Base-by-base conservation (phyloP, 2,888 invertebrate genomes). In the Schrankia costaestrigalis region DNA sequence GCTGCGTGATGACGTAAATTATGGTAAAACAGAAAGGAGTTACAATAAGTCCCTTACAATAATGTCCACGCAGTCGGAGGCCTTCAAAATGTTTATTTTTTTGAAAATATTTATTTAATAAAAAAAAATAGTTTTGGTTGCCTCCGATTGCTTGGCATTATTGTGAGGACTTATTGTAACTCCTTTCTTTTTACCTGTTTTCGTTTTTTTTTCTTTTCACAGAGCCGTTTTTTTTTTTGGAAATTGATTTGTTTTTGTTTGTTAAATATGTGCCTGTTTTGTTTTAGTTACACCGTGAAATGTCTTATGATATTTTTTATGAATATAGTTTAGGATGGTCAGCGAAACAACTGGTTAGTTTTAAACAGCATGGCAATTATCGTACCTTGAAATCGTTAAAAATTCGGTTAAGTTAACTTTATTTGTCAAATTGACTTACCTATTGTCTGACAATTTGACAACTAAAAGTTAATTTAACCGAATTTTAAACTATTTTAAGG, bases 151-250 rank as follows among this genome's bases (percentile, higher is more conserved):
- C 32, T 14, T 38, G 38, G 17, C 18, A 30, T 31, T 9, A 30
- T 33, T 38, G 38, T 37, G 27, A 31, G 38, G 38, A 33, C 38
- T 38, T 38, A 38, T 38, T 38, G 38, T 34, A 30, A 34, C 33
- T 39, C 33, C 29, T 34, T 39, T 21, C 13, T 26, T 26, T 6
- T 29, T 11, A 10, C 17, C 5, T 15, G 17, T 29, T 28, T 29
- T 14, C 11, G 29, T 29, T 31, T 9, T 7, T 29, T 29, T 18
- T 29, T 22, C 10, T 18, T 21, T 25, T 25, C 12, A 15, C 11
- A 30, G 15, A 2, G 11, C 2, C 23, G 2, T 30, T 17, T 26
- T 39, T 26, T 28, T 24, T 24, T n/a, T 21, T 24, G 7, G 26
- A 31, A n/a, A n/a, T n/a, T 17, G 1, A 6, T 36, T 31, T 19